Conservation (phyloP, 2,113 vertebrate species). For the Periophthalmodon schlosseri region DNA sequence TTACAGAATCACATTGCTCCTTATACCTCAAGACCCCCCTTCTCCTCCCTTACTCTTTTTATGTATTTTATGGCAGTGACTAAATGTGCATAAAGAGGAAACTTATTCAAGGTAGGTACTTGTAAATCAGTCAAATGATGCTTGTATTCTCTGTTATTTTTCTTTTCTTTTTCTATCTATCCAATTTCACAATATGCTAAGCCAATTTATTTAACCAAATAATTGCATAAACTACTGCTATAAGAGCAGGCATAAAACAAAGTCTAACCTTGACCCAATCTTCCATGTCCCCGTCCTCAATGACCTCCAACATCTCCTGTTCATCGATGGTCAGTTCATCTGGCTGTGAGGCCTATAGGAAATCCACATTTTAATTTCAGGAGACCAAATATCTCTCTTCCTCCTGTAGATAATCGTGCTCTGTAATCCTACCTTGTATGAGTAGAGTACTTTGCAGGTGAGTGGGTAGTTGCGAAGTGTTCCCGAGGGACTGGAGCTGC, state of each 20-base stretch:
- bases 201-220: no score
- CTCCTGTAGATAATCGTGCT: conserved; percentile 6
- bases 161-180: no score
- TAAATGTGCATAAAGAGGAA: no score
- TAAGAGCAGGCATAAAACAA: neutral
- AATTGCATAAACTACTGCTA: neutral
- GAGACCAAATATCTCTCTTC: neutral
- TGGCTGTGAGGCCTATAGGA: conserved; percentile 89
- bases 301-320: conserved; percentile 95
- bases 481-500: conserved; percentile 95
- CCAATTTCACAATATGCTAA: no score
- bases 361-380: neutral
- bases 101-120: no score
- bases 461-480: conserved; percentile 97
- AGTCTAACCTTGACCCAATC: conserved; percentile 96
- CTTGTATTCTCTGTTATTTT: no score
- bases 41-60: no score
- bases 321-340: conserved; percentile 98
- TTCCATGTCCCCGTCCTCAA: conserved; percentile 99
- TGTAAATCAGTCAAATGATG: no score
- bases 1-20: no score
- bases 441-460: conserved; percentile 98
- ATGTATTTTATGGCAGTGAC: neutral
- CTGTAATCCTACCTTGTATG: conserved; percentile 85
- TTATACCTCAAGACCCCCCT: no score